These are phyloP conservation scores for Phortica okadai DNA, from an alignment of 2,888 invertebrate genomes.

Conservation along the genomic window DNA sequence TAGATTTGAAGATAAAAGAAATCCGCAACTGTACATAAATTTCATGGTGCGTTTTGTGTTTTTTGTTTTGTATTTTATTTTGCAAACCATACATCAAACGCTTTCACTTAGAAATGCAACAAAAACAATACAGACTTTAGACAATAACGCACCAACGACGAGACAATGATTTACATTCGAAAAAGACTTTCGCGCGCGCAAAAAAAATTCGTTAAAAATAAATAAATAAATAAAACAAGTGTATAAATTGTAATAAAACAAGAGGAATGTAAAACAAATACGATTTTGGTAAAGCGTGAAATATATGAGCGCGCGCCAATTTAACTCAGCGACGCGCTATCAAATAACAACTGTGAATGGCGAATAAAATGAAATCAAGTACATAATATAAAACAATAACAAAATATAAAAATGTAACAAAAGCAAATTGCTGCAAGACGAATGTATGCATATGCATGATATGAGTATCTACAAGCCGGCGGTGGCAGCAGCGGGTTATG, in stretches of 20 bases:
- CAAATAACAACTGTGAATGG: background rate
- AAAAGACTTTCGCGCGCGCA: slow-evolving; percentile 61
- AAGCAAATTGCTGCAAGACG: slow-evolving; percentile 1
- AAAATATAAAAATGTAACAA: slow-evolving; percentile 1
- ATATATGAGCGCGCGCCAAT: slow-evolving; percentile 10
- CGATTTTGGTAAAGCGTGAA: slow-evolving; percentile 23
- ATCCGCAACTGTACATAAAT: background rate
- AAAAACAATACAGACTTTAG: background rate
- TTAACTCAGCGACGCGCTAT: background rate
- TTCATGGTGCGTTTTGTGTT: slow-evolving; percentile 2
- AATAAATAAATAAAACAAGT: background rate
- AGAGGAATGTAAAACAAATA: slow-evolving; percentile 8
- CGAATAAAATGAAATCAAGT: background rate
- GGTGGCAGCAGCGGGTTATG: slow-evolving; percentile 16
- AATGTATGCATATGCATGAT: background rate
- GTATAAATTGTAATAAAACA: slow-evolving; percentile 15
- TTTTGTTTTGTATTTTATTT: background rate
- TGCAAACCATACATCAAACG: slow-evolving; percentile 21
- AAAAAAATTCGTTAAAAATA: background rate
- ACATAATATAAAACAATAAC: background rate
- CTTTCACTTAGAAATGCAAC: slow-evolving; percentile 31
- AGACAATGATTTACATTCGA: slow-evolving; percentile 6
- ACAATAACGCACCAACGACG: slow-evolving; percentile 7
- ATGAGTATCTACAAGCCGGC: background rate
- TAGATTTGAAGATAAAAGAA: slow-evolving; percentile 4